Evolutionary conservation across 2,113 vertebrate genomes (phyloP), one percentile per base, ranked within the genome.

Genomic region (Notechis scutatus): DNA sequence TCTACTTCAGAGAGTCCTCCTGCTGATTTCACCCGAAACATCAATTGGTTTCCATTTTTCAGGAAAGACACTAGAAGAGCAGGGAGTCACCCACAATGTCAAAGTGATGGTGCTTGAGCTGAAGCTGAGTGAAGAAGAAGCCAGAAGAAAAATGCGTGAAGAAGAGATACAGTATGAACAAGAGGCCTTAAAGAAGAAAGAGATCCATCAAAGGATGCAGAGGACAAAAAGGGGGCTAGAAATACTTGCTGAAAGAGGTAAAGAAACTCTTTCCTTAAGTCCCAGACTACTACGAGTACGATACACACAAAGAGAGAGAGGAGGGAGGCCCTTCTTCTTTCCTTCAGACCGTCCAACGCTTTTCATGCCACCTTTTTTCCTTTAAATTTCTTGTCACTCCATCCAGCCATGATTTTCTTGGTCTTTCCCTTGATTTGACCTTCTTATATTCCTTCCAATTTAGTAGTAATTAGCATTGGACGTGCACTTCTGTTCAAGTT

Each of bases 231-330:
- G 98, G 50, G 99, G 99, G 0, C 98, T 99, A 91, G 98, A 99
- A 97, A 99, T 99, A 89, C 98, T 99, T 50, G 98, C 99, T 0
- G 98, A 98, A 94, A 98, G 99, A 98, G 99, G 99, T 98, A 88
- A 21, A 94, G 11, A 21, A 6, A 6, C 0, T 12, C 54, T 64
- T 34, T 5, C 1, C 12, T 39, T 61, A 86, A 61, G 50, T 90
- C 14, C 12, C 23, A 6, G 15, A 42, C 74, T 42, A 3, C 18
- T 21, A 42, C 2, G 64, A 69, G 29, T 69, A 69, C 12, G 14
- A 5, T 15, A n/a, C 29, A 69, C 29, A 42, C 3, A 42, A 2
- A 69, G 6, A 23, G 1, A 59, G 2, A 0, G 0, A 3, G 23
- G 23, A 23, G 5, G 6, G 6, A 57, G 57, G 0, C 8, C 8